phyloP scores from a whole-genome alignment of 2,113 vertebrate genomes.

The Ameiurus melas region DNA sequence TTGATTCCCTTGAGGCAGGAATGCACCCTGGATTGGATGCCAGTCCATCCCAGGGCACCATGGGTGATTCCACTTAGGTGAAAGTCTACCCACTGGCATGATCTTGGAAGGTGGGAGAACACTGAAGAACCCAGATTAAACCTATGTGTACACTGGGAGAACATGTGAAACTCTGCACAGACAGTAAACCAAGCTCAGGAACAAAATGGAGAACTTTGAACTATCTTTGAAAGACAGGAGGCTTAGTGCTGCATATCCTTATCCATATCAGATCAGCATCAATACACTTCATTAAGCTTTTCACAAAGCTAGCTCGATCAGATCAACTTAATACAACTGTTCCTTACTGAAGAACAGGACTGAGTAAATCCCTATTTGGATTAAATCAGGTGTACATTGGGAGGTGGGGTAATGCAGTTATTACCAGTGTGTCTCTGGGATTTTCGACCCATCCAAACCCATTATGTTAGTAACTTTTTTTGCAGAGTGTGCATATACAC shows the following conservation, averaged over 20 bases:
- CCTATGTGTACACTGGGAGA: too few relatives aligned
- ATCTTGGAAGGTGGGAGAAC: too few relatives aligned
- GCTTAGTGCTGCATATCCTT: background rate
- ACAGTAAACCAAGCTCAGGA: too few relatives aligned
- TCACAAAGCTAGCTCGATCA: background rate
- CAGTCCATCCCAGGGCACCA: too few relatives aligned
- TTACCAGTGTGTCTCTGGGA: background rate
- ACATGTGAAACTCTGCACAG: too few relatives aligned
- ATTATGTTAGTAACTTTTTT: background rate
- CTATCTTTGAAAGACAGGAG: background rate
- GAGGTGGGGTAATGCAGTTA: slow-evolving; percentile 1
- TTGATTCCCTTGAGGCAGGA: too few relatives aligned
- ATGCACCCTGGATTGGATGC: too few relatives aligned
- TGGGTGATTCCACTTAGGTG: too few relatives aligned
- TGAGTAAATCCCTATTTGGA: background rate
- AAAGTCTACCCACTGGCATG: too few relatives aligned
- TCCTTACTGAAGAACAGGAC: background rate
- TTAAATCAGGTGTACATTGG: background rate
- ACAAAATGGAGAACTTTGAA: too few relatives aligned
- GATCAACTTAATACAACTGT: background rate
- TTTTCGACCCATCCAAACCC: background rate
- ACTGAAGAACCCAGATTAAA: too few relatives aligned
- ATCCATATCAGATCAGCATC: slow-evolving; percentile 12
- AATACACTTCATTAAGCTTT: slow-evolving; percentile 12
- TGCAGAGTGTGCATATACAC: background rate